phyloP scores from a whole-genome alignment of 2,888 invertebrate genomes.

The Coenonympha glycerion region DNA sequence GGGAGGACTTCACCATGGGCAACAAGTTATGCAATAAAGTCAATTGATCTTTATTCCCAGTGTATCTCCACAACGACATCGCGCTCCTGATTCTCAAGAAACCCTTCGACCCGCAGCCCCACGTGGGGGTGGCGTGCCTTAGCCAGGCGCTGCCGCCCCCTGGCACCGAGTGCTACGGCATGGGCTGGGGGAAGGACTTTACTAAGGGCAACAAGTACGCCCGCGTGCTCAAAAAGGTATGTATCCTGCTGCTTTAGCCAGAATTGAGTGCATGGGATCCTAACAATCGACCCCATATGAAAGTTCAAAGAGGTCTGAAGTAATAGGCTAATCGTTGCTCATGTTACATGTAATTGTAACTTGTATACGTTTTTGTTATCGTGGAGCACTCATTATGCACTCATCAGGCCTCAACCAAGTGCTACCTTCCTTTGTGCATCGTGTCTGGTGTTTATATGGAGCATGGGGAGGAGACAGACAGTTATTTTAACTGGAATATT shows the following conservation, averaged over 20 bases:
- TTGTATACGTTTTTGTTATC: no score
- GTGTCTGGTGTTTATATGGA: no score
- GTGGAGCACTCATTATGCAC: no score
- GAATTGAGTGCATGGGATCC: no score
- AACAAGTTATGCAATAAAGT: no score
- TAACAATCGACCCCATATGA: no score
- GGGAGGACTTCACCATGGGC: conserved; percentile 36
- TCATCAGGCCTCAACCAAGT: no score
- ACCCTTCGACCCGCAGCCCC: conserved; percentile 76
- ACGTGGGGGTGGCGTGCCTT: conserved; percentile 84
- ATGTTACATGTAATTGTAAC: no score
- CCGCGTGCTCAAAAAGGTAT: conserved; percentile 9
- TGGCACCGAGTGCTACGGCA: conserved; percentile 77
- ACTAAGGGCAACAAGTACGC: conserved; percentile 4
- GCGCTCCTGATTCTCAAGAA: conserved; percentile 80
- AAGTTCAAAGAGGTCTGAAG: no score
- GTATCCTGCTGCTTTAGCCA: no score
- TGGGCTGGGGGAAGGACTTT: conserved; percentile 78
- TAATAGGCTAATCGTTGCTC: no score
- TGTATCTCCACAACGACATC: conserved; percentile 83
- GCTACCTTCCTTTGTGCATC: background rate
- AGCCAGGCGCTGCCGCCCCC: conserved; percentile 26
- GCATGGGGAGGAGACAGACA: background rate
- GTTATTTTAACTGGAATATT: background rate
- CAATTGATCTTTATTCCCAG: conserved; percentile 39